Base-by-base conservation (phyloP, 2,797 vertebrate species). In the Rhabdomys pumilio region DNA sequence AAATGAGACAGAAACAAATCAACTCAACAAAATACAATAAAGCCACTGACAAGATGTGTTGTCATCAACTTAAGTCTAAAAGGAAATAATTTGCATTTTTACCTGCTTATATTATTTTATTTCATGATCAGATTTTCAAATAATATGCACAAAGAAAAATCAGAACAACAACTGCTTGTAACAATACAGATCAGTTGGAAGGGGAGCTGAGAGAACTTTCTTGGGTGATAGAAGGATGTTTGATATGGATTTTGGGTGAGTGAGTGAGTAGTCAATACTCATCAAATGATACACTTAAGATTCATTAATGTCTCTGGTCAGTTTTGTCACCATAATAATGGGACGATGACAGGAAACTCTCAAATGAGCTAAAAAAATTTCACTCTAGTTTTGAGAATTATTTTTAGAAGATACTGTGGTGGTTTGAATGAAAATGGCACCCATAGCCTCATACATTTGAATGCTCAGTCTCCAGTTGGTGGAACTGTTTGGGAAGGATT, bases 1-100 rank as follows among this genome's bases (percentile, higher is more conserved):
- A 44, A 53, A 93, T 13, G 44, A 90, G 69, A 59, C 17, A 93
- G 29, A 91, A 90, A 4, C 55, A 90, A 93, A 81, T 76, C 34
- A 69, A 34, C 47, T 88, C 44, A 47, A 44, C 69, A 11, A 63
- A 93, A 90, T 77, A 15, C 11, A 89, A 26, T 79, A 31, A 96
- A 84, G 19, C 38, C 12, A 61, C 7, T 72, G 13, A 50, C 22
- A 82, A 34, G 14, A 14, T 12, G 3, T 55, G 24, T 38, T 57
- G 9, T 44, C n/a, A 4, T 38, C 73, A 82, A 38, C 41, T 83
- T 73, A 84, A 63, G 81, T 93, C 41, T 72, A 9, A 80, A 57
- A 14, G n/a, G 47, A 94, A 89, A 80, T 69, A 61, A 41, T 91
- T 80, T 92, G 44, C 47, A 53, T 89, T 75, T 75, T 38, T 55